Evolutionary conservation across 1,140 invertebrate species (phyloP).

Genomic region (Calliopsis andreniformis): DNA sequence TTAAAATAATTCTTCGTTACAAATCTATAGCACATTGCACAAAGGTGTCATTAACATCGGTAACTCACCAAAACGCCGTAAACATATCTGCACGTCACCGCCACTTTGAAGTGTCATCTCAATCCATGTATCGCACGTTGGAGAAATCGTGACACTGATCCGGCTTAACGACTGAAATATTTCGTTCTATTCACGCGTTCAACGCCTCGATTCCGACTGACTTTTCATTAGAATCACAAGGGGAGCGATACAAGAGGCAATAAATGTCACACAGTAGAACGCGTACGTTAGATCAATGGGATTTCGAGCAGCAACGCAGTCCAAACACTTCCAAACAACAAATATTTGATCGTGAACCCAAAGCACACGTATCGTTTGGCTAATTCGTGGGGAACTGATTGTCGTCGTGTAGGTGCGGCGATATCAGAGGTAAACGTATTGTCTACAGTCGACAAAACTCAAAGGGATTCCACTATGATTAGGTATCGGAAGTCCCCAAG

Average conservation of each 20-base stretch:
- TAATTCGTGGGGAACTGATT: background rate
- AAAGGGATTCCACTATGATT: conserved; percentile 22
- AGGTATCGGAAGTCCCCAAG: background rate
- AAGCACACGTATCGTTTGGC: background rate
- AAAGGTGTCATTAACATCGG: conserved; percentile 31
- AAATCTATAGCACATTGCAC: background rate
- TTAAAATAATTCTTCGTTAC: conserved; percentile 3
- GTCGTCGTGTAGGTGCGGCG: background rate
- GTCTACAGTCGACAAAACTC: background rate
- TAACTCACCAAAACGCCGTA: conserved; percentile 59
- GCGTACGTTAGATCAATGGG: conserved; percentile 2
- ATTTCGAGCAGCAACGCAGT: background rate
- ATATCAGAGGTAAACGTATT: background rate
- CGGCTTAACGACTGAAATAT: conserved; percentile 14
- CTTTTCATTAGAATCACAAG: conserved; percentile 20
- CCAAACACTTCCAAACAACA: background rate
- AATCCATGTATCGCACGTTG: conserved; percentile 50
- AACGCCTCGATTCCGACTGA: background rate
- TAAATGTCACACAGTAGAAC: conserved; percentile 14
- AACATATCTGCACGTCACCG: conserved; percentile 59
- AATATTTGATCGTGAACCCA: background rate
- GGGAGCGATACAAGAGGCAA: conserved; percentile 15
- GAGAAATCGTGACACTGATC: conserved; percentile 48
- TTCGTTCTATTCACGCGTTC: background rate
- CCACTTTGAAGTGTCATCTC: conserved; percentile 55